Base-by-base conservation (phyloP, 1,140 invertebrate species). In the Drosophila nasuta region DNA sequence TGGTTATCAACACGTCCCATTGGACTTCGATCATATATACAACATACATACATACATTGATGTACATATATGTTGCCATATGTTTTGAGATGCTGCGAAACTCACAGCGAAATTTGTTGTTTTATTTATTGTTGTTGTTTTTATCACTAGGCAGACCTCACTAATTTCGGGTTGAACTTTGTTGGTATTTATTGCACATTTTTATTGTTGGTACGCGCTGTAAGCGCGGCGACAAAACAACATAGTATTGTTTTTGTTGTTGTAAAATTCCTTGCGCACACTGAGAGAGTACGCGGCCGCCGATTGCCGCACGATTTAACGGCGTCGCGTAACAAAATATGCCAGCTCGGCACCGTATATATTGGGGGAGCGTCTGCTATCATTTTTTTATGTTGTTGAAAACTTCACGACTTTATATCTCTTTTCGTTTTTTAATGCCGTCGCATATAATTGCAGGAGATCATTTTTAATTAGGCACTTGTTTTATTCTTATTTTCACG, bases 331-430 rank as follows among this genome's bases (percentile, higher is more conserved):
- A 89, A 59, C 59, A 72, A 89, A 87, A 87, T 87, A 87, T 87
- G 83, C 85, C 83, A 88, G 83, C 83, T 89, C 85, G 85, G 83
- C 85, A 87, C 77, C 80, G 83, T 72, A 77, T 77, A 77, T 72
- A 77, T 77, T 79, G 74, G 73, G 77, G 80, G 81, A 82, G 81
- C 83, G 85, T 87, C 83, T 87, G 82, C 78, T 78, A 89, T 76
- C 85, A 87, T 83, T 83, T 83, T 87, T 38, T 56, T 80, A 25
- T 25, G 72, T 83, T 71, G 74, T 88, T 76, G 76, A 45, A 59
- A 66, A 70, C 51, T 67, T 11, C 33, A 48, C 48, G 71, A 56
- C 49, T 74, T 76, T 57, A 57, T 69, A 79, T 75, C 78, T 69
- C 49, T 74, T 76, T 57, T 52, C 66, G 79, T 75, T 81, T 69